Base-by-base conservation (phyloP, 2,797 vertebrate species). In the Danio kyathit region DNA sequence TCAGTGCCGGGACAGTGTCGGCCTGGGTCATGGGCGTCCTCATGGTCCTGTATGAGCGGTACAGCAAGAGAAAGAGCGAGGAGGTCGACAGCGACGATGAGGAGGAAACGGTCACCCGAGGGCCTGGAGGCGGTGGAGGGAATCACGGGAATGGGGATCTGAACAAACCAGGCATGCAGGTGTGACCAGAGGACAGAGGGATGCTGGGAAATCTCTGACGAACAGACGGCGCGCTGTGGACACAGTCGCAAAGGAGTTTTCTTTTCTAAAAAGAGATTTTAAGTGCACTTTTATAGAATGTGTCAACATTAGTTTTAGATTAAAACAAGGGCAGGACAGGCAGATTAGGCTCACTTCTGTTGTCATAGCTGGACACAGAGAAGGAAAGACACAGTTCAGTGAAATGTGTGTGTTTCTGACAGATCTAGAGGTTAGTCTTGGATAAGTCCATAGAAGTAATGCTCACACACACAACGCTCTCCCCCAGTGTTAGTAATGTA, bases 11-110 rank as follows among this genome's bases (percentile, higher is more conserved):
- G 88, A 98, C 95, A 0, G 84, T 94, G 82, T 95, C 93, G 0
- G 97, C 97, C 61, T 99, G 97, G 96, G 93, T 98, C 83, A 96
- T 97, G 6, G 97, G 97, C 0, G 5, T 96, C 86, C 95, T 97
- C 5, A 96, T 96, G 59, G 95, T 97, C 84, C 88, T 97, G 60
- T 98, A 95, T 0, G 90, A 97, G 87, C 89, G 93, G 17, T 91
- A 95, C 86, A 89, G 59, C 85, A 95, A 95, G 85, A 93, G 90
- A 59, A 90, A 92, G 19, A 91, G 89, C 7, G 94, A 96, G 66
- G 92, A 95, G 3, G 86, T 95, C 10, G 89, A 92, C 5, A 94
- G 95, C 0, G 93, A 95, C 0, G 93, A 96, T 0, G 91, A 94
- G 0, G 91, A 93, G 10, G 87, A 89, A 0, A 81, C 86, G 29